phyloP scores from a whole-genome alignment of 2,797 vertebrate species.

The Poecilia velifera region DNA sequence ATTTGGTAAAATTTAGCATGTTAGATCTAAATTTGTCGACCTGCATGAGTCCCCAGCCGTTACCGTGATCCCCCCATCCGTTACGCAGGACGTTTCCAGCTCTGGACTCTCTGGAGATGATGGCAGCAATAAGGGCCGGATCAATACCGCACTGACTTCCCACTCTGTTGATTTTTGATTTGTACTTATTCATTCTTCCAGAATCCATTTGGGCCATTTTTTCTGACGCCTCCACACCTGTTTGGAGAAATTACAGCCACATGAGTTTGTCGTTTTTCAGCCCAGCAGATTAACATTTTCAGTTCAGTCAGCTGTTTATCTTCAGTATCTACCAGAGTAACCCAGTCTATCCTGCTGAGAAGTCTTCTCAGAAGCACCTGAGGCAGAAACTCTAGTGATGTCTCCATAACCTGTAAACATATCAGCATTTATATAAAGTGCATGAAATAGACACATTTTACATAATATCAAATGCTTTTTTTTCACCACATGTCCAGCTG shows the following conservation, averaged over 20 bases:
- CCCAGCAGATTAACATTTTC: not conserved
- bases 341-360: conserved; percentile 26
- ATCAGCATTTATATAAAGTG: not conserved
- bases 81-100: conserved; percentile 17
- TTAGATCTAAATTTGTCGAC: conserved; percentile 21
- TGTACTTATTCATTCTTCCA: conserved; percentile 41
- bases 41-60: conserved; percentile 65
- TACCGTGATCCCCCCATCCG: conserved; percentile 46
- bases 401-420: conserved; percentile 43
- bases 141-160: not conserved
- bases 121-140: conserved; percentile 65
- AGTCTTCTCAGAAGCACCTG: conserved; percentile 30
- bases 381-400: conserved; percentile 27
- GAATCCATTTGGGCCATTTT: conserved; percentile 44
- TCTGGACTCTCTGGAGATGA: conserved; percentile 72
- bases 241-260: not conserved
- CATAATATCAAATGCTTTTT: not conserved
- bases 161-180: conserved; percentile 7
- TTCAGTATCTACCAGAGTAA: conserved; percentile 28
- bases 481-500: not conserved
- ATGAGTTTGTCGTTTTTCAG: not conserved
- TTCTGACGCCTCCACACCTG: conserved; percentile 35
- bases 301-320: not conserved
- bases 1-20: too few relatives aligned
- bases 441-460: not conserved